Evolutionary conservation across 2,888 invertebrate species (phyloP).

Genomic region (Globia sparganii): DNA sequence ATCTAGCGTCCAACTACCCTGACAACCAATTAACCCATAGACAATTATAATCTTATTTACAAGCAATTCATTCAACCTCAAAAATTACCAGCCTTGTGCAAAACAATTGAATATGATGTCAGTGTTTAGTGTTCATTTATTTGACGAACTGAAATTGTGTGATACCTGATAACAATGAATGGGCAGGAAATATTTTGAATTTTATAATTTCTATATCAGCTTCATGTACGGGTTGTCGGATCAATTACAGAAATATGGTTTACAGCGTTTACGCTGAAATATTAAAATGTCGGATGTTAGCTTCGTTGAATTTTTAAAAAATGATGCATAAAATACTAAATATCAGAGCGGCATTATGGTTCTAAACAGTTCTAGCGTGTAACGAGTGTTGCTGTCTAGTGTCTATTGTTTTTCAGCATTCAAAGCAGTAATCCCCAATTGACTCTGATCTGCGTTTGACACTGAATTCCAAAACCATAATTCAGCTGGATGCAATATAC

Average conservation of each 20-base stretch:
- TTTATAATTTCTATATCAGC: slow-evolving; percentile 22
- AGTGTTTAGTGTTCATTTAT: slow-evolving; percentile 11
- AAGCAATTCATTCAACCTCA: slow-evolving; percentile 47
- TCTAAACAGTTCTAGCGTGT: neutral
- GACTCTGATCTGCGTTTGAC: neutral
- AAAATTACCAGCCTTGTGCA: slow-evolving; percentile 17
- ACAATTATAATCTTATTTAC: slow-evolving; percentile 30
- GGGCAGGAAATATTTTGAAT: slow-evolving; percentile 22
- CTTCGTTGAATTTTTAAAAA: neutral
- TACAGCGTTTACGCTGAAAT: slow-evolving; percentile 2
- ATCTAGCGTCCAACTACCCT: neutral
- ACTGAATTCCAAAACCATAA: neutral
- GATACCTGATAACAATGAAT: slow-evolving; percentile 14
- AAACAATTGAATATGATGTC: slow-evolving; percentile 50
- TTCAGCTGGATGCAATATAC: too few species aligned
- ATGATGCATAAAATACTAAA: neutral
- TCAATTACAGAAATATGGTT: slow-evolving; percentile 23
- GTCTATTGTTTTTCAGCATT: neutral
- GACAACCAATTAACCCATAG: slow-evolving; percentile 19
- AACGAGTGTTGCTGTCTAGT: neutral
- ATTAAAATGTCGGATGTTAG: slow-evolving; percentile 5
- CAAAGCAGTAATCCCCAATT: neutral
- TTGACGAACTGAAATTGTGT: slow-evolving; percentile 1
- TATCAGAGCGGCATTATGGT: neutral
- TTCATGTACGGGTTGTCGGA: neutral